phyloP scores from a whole-genome alignment of 2,888 invertebrate species.

The Gymnosoma rotundatum region DNA sequence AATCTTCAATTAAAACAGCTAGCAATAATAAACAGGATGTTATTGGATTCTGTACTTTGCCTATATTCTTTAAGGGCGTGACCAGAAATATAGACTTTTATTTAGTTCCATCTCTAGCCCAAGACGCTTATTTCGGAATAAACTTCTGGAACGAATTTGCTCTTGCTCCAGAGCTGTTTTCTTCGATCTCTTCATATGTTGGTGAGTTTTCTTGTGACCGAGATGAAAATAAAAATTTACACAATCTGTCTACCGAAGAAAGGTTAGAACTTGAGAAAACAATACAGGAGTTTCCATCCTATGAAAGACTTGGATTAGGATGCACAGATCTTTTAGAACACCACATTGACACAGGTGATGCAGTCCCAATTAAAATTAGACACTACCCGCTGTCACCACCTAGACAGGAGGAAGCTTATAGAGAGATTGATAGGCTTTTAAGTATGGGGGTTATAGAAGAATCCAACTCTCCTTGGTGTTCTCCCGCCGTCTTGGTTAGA shows the following conservation, averaged over 20 bases:
- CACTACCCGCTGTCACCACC: constrained; percentile 4
- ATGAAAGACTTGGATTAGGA: background rate
- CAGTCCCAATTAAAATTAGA: constrained; percentile 1
- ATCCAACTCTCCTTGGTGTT: constrained; percentile 20
- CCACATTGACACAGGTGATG: constrained; percentile 16
- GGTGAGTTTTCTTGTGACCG: background rate
- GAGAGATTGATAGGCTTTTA: background rate
- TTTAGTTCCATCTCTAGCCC: constrained; percentile 9
- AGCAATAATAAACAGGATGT: background rate
- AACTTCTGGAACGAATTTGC: constrained; percentile 45
- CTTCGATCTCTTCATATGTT: background rate
- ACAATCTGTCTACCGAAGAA: background rate
- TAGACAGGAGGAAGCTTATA: constrained; percentile 2
- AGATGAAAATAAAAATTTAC: background rate
- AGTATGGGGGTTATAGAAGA: constrained; percentile 7
- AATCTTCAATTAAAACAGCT: background rate
- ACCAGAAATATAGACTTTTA: constrained; percentile 11
- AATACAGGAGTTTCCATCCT: background rate
- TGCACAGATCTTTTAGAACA: constrained; percentile 8
- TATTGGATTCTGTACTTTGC: constrained; percentile 25
- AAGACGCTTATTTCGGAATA: constrained; percentile 18
- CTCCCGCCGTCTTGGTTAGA: background rate
- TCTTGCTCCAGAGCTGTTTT: constrained; percentile 10
- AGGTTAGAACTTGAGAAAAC: background rate
- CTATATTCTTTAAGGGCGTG: constrained; percentile 8